A percentile compares a stretch with the other conserved stretches of the same genome.
phyloP scores from a whole-genome alignment of 2,888 invertebrate genomes.

The Epinotia ramella region DNA sequence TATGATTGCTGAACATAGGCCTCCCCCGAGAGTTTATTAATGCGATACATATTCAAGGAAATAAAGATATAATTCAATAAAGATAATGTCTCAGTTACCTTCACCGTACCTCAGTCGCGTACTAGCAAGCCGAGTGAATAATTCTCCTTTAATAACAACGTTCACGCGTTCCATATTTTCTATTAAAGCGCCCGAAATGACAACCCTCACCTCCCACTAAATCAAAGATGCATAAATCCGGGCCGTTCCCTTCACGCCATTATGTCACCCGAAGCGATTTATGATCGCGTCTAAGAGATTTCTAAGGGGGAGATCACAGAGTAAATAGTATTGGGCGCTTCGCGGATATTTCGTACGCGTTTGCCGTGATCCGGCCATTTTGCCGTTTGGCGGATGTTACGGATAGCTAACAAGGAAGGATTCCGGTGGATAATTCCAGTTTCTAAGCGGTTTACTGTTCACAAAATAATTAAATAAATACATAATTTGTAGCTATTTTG shows the following conservation, averaged over 20 bases:
- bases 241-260: constrained; percentile 79
- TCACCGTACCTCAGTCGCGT: background rate
- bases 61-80: too few relatives aligned
- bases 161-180: constrained; percentile 62
- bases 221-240: constrained; percentile 83
- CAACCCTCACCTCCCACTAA: constrained; percentile 73
- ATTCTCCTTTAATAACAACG: constrained; percentile 56
- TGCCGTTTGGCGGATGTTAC: constrained; percentile 23
- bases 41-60: too few relatives aligned
- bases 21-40: too few relatives aligned
- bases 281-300: constrained; percentile 81
- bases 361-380: constrained; percentile 39
- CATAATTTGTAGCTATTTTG: too few relatives aligned
- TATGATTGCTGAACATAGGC: too few relatives aligned
- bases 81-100: too few relatives aligned
- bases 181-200: constrained; percentile 63
- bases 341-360: constrained; percentile 39
- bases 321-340: constrained; percentile 73
- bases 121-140: constrained; percentile 41
- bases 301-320: constrained; percentile 70
- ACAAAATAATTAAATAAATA: too few relatives aligned
- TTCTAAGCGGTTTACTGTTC: too few relatives aligned
- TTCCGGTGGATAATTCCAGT: background rate
- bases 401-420: constrained; percentile 4
- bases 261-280: constrained; percentile 83